Percentiles rank a stretch among this genome's conserved stretches.
Evolutionary conservation across 2,888 invertebrate species (phyloP).

Genomic region (Rhimphoctona megacephalus): DNA sequence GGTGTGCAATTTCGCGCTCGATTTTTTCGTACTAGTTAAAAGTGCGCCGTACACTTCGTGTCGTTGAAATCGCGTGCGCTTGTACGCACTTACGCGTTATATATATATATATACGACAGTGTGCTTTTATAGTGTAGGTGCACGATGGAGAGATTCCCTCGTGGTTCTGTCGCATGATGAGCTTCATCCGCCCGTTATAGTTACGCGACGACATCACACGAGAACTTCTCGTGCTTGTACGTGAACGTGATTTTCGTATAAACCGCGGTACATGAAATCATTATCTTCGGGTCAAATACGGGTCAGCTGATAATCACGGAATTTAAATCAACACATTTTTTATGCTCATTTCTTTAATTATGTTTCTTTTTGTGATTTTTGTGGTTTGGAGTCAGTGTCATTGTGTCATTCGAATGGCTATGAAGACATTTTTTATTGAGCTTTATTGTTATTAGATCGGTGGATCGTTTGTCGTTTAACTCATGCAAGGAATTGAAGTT

Average conservation of each 20-base stretch:
- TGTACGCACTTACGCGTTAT: neutral
- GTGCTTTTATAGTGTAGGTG: slow-evolving; percentile 52
- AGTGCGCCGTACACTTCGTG: slow-evolving; percentile 39
- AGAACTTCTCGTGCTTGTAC: slow-evolving; percentile 57
- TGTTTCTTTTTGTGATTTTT: neutral
- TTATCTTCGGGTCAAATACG: slow-evolving; percentile 24
- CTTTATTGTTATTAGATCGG: too few species aligned
- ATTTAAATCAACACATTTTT: neutral
- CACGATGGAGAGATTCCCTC: slow-evolving; percentile 66
- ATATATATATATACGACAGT: slow-evolving; percentile 3
- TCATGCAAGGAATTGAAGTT: neutral
- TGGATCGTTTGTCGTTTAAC: neutral
- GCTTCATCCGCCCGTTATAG: slow-evolving; percentile 65
- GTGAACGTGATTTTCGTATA: slow-evolving; percentile 37
- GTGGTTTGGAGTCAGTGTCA: neutral
- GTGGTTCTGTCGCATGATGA: slow-evolving; percentile 66
- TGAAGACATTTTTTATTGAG: too few species aligned
- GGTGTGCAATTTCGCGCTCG: slow-evolving; percentile 52
- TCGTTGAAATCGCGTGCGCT: slow-evolving; percentile 31
- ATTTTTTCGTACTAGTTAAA: slow-evolving; percentile 53
- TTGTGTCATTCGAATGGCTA: neutral
- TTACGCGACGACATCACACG: slow-evolving; percentile 66
- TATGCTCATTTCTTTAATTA: neutral
- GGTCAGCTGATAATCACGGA: neutral
- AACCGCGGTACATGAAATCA: slow-evolving; percentile 37